Base-by-base conservation (phyloP, 2,113 vertebrate genomes). In the Tyrannus savana region DNA sequence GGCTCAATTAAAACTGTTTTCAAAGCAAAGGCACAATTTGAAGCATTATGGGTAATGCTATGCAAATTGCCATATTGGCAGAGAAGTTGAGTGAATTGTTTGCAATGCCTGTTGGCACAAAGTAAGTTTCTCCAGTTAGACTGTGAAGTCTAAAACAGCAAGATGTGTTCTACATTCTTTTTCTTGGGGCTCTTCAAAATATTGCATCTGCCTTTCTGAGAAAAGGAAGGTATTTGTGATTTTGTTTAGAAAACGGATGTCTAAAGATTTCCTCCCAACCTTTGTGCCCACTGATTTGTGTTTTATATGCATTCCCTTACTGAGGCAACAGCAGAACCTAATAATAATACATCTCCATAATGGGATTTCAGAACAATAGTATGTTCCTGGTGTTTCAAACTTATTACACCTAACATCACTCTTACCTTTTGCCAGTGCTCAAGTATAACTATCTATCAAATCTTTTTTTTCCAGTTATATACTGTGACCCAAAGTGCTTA, bases 1-100 rank as follows among this genome's bases (percentile, higher is more conserved):
- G 96, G 88, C 95, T 98, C 97, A 98, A 97, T 98, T 98, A 97
- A 97, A 97, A 97, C 95, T 97, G 93, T 97, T 98, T 98, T 97
- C 97, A 97, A 98, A 97, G 94, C 84, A 97, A 97, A 98, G 95
- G 94, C 95, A 91, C 89, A 83, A 77, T 95, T 60, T 87, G 92
- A 97, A 78, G 98, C 90, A 98, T 97, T 98, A 68, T 98, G 97
- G 98, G 97, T 97, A 97, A 96, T 97, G 87, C 44, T 96, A 97
- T 97, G 96, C 92, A 97, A 98, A 98, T 97, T 97, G 77, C 97
- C 91, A 95, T 96, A 97, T 90, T 97, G 97, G 96, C 95, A 95
- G 91, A 95, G 88, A 97, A 93, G 93, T 94, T 95, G 97, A 96
- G 87, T 80, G 90, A 94, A 60, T 64, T 93, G 92, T 97, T 96